Base-by-base conservation (phyloP, 2,113 vertebrate genomes). In the Protomyctophum bolini region DNA sequence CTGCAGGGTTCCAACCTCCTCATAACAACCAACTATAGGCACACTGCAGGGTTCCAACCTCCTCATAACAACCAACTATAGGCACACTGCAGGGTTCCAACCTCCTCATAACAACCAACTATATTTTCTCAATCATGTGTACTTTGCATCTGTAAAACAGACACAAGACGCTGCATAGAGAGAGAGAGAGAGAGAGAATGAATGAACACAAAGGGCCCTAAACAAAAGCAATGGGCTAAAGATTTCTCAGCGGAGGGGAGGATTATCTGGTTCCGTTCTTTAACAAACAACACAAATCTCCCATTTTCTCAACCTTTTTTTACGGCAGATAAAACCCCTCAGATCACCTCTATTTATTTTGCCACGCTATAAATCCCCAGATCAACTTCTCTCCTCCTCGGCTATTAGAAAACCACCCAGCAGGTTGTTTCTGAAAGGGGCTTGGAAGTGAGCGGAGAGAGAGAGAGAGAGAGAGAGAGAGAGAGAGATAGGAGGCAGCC, bases 401-500 rank as follows among this genome's bases (percentile, higher is more conserved):
- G 77, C 83, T 81, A 77, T 89, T 87, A 83, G n/a, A n/a, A 86
- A 85, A 80, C 87, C 89, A 89, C 89, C 87, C 87, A 89, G 87
- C 84, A 91, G 88, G 89, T 90, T 87, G 86, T 87, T 84, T 83
- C 80, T 80, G 75, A 87, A 87, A n/a, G n/a, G 77, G 80, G 80
- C 85, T 88, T 87, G 83, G 82, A 82, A 87, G 84, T 81, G 88
- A 88, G 83, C 82, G 67, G 62, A 77, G 55, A 84, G 75, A 85
- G 75, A 83, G 45, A 8, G 12, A 28, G 47, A 14, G n/a, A n/a
- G n/a, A n/a, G n/a, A n/a, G n/a, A n/a, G n/a, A n/a, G n/a, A n/a
- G n/a, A n/a, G n/a, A n/a, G n/a, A n/a, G n/a, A n/a, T n/a, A n/a
- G n/a, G 56, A 65, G 87, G 72, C 82, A 7, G 76, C 76, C 83